Conservation (phyloP, 2,797 vertebrate genomes). For the Cynodonichthys magdalenae region DNA sequence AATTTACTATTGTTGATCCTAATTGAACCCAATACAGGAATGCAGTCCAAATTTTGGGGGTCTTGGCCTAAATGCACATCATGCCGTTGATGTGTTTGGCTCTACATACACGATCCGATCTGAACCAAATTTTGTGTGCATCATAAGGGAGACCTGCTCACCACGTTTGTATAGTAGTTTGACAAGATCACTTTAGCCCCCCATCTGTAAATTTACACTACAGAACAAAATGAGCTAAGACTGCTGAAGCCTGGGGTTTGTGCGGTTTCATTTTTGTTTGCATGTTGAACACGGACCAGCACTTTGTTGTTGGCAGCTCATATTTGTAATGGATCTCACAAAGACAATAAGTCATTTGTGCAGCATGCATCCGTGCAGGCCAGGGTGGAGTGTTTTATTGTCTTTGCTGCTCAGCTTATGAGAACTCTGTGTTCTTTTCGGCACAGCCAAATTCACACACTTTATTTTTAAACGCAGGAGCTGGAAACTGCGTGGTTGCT, state of each 20-base stretch:
- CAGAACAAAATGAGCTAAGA: not conserved
- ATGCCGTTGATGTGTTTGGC: no score
- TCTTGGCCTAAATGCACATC: no score
- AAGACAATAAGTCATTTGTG: slow-evolving; percentile 24
- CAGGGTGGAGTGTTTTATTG: slow-evolving; percentile 7
- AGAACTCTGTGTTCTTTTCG: not conserved
- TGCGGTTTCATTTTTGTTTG: slow-evolving; percentile 8
- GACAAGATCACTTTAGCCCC: no score
- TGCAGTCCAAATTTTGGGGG: no score
- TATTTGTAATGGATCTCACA: slow-evolving; percentile 40
- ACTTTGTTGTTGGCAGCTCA: slow-evolving; percentile 31
- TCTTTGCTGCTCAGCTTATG: slow-evolving; percentile 9
- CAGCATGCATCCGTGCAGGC: slow-evolving; percentile 13
- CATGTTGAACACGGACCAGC: slow-evolving; percentile 23
- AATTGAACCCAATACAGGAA: no score
- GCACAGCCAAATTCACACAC: slow-evolving; percentile 8
- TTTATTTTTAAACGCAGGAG: slow-evolving; percentile 31
- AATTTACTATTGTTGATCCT: no score
- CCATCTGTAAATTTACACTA: no score
- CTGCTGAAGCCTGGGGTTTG: slow-evolving; percentile 25
- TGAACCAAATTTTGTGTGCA: no score
- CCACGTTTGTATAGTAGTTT: no score
- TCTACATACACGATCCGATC: no score
- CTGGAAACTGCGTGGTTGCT: slow-evolving; percentile 16
- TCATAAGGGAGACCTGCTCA: no score